Base-by-base conservation (phyloP, 1,140 invertebrate genomes). In the Phortica variegata region DNA sequence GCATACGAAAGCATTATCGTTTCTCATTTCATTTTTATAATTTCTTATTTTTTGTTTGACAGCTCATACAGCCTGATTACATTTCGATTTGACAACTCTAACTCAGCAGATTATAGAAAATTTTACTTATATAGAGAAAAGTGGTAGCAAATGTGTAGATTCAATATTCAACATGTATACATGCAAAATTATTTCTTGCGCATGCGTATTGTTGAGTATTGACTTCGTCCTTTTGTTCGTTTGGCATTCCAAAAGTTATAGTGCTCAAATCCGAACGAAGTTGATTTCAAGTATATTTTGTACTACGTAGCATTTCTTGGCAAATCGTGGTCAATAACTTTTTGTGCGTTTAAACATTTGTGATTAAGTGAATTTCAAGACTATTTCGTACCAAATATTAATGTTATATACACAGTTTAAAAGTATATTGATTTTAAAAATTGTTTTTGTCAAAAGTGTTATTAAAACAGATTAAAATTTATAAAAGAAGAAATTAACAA, bases 121-220 rank as follows among this genome's bases (percentile, higher is more conserved):
- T 56, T 63, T 53, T 58, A 54, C 44, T 44, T 49, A 63, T 60
- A 57, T 68, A 68, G 56, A 68, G 63, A 60, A 68, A 65, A 65
- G 59, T 8, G 36, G 23, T 18, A 13, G 7, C 12, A 17, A 63
- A 62, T 62, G 55, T 63, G 54, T 62, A 63, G 9, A 68, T 57
- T 59, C 63, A 68, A 68, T 68, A 68, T 69, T 63, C 51, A 54
- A 54, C 33, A 49, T 68, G 63, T 68, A 68, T 68, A 68, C 60
- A 68, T 65, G 68, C 47, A 60, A 63, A 26, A 26, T 26, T 26
- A 6, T 26, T 68, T 68, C 55, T 50, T 52, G 63, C 63, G 65
- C 63, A 68, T 68, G 63, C 63, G 60, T 54, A 54, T 8, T 62
- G 20, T 54, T 33, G 40, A 43, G 60, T 52, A 49, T 15, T n/a